These are phyloP conservation scores for Geophilus truncorum DNA, from an alignment of 2,888 invertebrate species.

Conservation along the genomic window DNA sequence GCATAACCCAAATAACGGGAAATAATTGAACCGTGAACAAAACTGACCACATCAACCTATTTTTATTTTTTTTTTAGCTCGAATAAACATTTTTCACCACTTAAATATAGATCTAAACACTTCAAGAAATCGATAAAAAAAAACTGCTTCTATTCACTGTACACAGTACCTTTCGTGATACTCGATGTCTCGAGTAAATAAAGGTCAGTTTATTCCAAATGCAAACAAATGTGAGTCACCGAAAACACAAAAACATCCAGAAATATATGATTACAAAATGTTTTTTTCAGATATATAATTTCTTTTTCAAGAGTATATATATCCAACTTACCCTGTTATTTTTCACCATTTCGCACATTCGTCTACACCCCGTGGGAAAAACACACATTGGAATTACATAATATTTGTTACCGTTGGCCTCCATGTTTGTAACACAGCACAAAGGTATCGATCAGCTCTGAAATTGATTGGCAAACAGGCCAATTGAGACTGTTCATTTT, in stretches of 20 bases:
- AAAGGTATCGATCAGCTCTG: neutral
- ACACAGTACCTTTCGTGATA: neutral
- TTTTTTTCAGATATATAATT: neutral
- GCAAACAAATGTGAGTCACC: neutral
- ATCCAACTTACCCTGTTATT: no score
- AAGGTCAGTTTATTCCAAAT: neutral
- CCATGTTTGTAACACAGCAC: neutral
- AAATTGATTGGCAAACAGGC: neutral
- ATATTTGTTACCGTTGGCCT: neutral
- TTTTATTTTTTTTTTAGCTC: neutral
- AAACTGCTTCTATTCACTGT: neutral
- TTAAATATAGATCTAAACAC: neutral
- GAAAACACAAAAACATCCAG: neutral
- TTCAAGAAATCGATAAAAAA: neutral
- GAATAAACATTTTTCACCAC: neutral
- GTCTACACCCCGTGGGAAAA: no score
- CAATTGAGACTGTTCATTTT: neutral
- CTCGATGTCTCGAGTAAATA: neutral
- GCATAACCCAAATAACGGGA: neutral
- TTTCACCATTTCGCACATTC: neutral
- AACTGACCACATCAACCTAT: neutral
- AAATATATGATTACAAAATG: no score
- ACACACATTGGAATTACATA: neutral
- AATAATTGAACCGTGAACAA: conserved; percentile 1
- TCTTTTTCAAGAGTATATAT: no score